These are phyloP conservation scores for Trichomalopsis sarcophagae DNA, from an alignment of 1,140 invertebrate genomes.

Conservation along the genomic window DNA sequence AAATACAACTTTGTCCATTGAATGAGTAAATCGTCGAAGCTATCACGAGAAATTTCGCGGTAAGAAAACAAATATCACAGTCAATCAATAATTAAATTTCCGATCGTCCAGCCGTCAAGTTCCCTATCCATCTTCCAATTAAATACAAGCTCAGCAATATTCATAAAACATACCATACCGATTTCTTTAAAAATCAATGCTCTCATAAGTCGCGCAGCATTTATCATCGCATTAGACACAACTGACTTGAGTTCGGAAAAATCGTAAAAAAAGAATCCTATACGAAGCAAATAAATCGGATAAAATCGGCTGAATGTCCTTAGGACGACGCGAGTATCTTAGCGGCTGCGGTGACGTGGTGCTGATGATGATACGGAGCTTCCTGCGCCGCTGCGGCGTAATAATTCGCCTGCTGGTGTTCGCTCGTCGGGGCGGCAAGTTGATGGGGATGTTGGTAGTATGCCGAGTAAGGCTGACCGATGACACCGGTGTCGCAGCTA, in stretches of 20 bases:
- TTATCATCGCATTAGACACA: too few relatives aligned
- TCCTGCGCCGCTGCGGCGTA: conserved; percentile 70
- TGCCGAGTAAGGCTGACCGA: conserved; percentile 69
- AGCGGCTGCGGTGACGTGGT: conserved; percentile 86
- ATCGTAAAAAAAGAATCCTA: background rate
- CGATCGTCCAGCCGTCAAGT: background rate
- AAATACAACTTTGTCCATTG: too few relatives aligned
- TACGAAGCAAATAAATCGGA: background rate
- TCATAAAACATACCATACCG: background rate
- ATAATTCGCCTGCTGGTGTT: conserved; percentile 67
- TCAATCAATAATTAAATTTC: background rate
- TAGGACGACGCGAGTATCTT: conserved; percentile 88
- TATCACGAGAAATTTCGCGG: too few relatives aligned
- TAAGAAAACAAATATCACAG: background rate
- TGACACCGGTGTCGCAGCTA: conserved; percentile 69
- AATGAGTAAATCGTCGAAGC: background rate
- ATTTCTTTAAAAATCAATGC: background rate
- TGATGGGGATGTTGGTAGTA: conserved; percentile 74
- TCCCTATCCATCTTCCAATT: background rate
- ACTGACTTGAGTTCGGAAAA: background rate
- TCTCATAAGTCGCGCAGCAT: too few relatives aligned
- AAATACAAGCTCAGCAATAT: background rate
- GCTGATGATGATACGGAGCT: conserved; percentile 83
- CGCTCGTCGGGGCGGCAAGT: conserved; percentile 65
- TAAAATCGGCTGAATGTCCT: conserved; percentile 41